Base-by-base conservation (phyloP, 2,888 invertebrate species). In the Andrena minutula region DNA sequence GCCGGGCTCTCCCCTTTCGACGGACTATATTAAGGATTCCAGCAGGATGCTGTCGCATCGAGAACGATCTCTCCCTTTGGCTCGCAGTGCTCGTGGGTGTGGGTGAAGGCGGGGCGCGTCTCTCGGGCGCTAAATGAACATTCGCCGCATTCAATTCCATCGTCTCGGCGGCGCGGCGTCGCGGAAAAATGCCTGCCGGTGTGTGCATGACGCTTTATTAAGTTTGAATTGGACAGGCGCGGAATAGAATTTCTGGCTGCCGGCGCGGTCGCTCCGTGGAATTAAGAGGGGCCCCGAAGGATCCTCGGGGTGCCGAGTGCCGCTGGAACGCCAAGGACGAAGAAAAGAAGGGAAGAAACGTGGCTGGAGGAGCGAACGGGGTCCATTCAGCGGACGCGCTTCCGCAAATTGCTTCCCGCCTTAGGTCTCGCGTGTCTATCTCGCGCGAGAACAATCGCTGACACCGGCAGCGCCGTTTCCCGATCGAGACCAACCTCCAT, bases 181-280 rank as follows among this genome's bases (percentile, higher is more conserved):
- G 49, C 71, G 58, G 83, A 83, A 83, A 83, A 83, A 83, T 83
- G 77, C 73, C 73, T 71, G 77, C 41, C 84, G 78, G 83, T 92
- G 83, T 92, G 92, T 88, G 90, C 89, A 90, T 91, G 93, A 93
- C 92, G 92, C 91, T 92, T 92, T 93, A 93, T 93, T 93, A 92
- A 92, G 90, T 92, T 88, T 90, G 92, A 92, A 93, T 93, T 92
- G 90, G 89, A 88, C 83, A n/a, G 41, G 23, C 88, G 83, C 51
- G 89, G 87, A 90, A 92, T 92, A 90, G 92, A 92, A 93, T 91
- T 89, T 89, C 91, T 86, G 85, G 77, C 10, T n/a, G 65, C 10
- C 28, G 84, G 77, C 82, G 79, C 79, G 71, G 28, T 73, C 12
- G 65, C 72, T 65, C 88, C 81, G 79, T 77, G 80, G 87, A 86